Conservation (phyloP, 2,113 vertebrate genomes). For the Chaetura pelagica region DNA sequence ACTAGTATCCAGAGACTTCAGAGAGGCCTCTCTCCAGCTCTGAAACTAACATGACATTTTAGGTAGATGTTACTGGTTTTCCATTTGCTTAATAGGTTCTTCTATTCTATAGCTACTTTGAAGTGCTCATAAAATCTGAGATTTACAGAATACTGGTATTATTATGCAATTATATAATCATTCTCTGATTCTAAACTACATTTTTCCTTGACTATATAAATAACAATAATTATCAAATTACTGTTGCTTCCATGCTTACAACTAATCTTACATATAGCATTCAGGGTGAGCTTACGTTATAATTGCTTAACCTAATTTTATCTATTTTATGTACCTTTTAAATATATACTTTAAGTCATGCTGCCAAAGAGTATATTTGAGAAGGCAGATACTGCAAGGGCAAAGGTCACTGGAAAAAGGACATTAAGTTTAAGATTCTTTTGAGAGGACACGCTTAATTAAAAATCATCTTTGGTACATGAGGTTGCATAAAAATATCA, state of each 20-base stretch:
- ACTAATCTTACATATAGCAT: not conserved
- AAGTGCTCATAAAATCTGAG: not conserved
- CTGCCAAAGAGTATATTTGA: not conserved
- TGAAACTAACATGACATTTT: not conserved
- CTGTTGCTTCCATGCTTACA: not conserved
- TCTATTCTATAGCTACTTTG: not conserved
- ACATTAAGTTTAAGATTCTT: constrained; percentile 44
- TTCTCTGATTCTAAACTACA: not conserved
- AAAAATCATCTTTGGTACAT: constrained; percentile 72
- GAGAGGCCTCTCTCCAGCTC: not conserved
- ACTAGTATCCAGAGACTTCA: not conserved
- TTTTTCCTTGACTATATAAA: not conserved
- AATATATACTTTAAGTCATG: not conserved
- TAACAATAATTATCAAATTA: not conserved
- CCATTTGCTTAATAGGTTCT: constrained; percentile 6
- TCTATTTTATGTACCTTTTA: not conserved
- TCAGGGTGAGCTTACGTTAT: not conserved
- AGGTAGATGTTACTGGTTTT: not conserved
- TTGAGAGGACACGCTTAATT: constrained; percentile 80
- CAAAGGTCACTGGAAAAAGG: constrained; percentile 6
- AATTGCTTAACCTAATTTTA: not conserved
- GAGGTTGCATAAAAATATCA: constrained; percentile 82
- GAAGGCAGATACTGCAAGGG: not conserved
- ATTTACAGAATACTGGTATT: not conserved
- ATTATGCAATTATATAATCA: not conserved